Base-by-base conservation (phyloP, 2,888 invertebrate species). In the Acholoe squamosa region DNA sequence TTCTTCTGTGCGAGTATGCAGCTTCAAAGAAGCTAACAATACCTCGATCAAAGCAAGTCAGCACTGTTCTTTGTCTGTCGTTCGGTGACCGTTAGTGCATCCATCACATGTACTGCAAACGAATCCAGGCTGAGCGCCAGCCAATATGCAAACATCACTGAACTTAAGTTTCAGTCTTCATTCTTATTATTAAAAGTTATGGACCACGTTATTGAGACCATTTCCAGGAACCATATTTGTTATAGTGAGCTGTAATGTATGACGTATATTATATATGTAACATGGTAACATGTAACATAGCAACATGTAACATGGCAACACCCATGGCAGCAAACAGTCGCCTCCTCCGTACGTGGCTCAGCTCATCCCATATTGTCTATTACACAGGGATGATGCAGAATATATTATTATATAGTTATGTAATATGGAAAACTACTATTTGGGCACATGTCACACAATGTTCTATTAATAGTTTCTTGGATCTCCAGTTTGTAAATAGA, bases 321-420 rank as follows among this genome's bases (percentile, higher is more conserved):
- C 52, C 86, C 86, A 86, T 86, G 86, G 86, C 86, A 86, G 86
- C 86, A 86, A 86, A 28, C 86, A 86, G 54, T 54, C 33, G 54
- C 54, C 25, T 25, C 33, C 56, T 16, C 80, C 34, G 80, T 80
- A 16, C 80, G 33, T 14, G 80, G 80, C 80, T 19, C 43, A 19
- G 33, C 33, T 22, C 80, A 33, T 22, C 80, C 43, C 14, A n/a
- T 76, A 76, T 28, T 5, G 31, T 76, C 33, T 80, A 14, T 80
- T 34, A 80, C 43, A 80, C 43, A 33, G 33, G 52, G 86, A 54
- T 25, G 56, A 5, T 25, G 25, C 52, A 1, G 86, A 86, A 86
- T 86, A 86, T 86, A 86, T 86, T 84, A 84, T 84, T 80, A 86
- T 54, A 86, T 86, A 86, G 54, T n/a, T 86, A 86, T 56, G 80